Conservation (phyloP, 1,140 invertebrate genomes). For the Brachionus calyciflorus region DNA sequence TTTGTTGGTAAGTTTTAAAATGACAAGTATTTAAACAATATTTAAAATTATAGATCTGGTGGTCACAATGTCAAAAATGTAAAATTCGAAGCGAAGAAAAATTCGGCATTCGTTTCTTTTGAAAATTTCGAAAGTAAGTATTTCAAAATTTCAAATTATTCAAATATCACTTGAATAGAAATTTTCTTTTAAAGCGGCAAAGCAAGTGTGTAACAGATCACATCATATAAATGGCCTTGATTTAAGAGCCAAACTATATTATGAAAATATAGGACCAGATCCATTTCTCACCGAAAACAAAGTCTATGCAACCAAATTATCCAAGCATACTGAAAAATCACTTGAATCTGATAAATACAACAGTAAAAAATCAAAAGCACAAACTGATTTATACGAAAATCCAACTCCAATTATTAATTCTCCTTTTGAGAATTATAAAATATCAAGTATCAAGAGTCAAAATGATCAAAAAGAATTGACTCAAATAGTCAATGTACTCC, state of each 20-base stretch:
- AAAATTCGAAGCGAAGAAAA: neutral
- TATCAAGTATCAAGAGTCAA: neutral
- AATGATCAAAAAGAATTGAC: neutral
- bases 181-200: neutral
- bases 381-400: too few relatives aligned
- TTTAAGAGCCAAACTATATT: constrained; percentile 3
- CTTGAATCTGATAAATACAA: neutral
- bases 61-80: constrained; percentile 26
- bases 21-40: neutral
- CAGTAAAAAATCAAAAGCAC: neutral
- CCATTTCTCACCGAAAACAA: constrained; percentile 19
- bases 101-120: neutral
- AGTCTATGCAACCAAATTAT: neutral
- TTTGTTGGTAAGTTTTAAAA: too few relatives aligned
- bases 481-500: neutral
- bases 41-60: constrained; percentile 8
- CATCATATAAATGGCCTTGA: neutral
- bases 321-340: neutral
- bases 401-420: too few relatives aligned
- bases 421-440: too few relatives aligned
- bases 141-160: neutral
- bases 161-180: neutral
- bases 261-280: constrained; percentile 27
- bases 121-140: constrained; percentile 39
- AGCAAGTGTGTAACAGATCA: neutral